Base-by-base conservation (phyloP, 2,888 invertebrate species). In the Scrobipalpa atriplicella region DNA sequence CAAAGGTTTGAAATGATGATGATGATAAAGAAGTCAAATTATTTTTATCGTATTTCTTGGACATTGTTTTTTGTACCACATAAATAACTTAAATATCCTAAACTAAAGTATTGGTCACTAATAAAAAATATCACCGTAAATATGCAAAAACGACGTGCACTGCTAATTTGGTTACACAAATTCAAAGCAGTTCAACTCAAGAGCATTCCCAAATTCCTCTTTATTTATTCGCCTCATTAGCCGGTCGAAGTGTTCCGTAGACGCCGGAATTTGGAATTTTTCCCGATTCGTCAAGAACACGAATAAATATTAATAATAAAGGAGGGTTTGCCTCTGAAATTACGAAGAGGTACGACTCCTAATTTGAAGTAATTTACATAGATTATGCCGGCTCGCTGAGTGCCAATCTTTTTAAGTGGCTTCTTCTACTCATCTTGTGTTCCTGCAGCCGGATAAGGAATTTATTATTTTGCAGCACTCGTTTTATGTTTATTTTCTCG, bases 361-460 rank as follows among this genome's bases (percentile, higher is more conserved):
- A 92, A 92, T 92, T 92, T 92, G 89, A 87, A 86, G 89, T 91
- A 89, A 92, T 92, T 92, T 92, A 86, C 92, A 92, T 92, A 90
- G 92, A 92, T 92, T 92, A 92, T 91, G 86, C 90, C 90, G 86
- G 89, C 82, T 87, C 91, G 92, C 84, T 92, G 92, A 92, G 92
- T 92, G 92, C 88, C 92, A 92, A 92, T 92, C 91, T 92, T 91
- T 92, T 89, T 87, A 92, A 92, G 92, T 92, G 92, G 90, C 90
- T 86, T 88, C 87, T 87, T 88, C 85, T 83, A 89, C 90, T 89
- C 87, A 87, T 89, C 87, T 86, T 89, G 88, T 84, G 89, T 87
- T 86, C 78, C 86, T 85, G 79, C 82, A 84, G 84, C 80, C 81
- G 85, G 84, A 84, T 85, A 83, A 82, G 82, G 84, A 85, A 85